Conservation (phyloP, 2,797 vertebrate species). For the Neosilurus hyrtlii region DNA sequence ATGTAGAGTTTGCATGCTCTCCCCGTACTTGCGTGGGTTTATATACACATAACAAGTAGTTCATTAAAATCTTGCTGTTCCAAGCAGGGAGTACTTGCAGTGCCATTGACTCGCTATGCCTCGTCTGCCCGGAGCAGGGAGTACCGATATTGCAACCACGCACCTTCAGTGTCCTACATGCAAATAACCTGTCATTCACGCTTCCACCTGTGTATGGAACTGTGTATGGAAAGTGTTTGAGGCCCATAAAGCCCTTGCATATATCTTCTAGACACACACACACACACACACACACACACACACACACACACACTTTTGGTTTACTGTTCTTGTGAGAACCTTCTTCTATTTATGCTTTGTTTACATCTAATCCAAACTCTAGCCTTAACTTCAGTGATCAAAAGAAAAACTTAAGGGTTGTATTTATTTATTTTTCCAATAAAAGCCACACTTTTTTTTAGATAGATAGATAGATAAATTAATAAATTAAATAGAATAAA, state of each 20-base stretch:
- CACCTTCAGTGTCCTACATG: no score
- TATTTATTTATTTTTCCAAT: not conserved
- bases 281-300: constrained; percentile 23
- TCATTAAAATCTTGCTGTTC: no score
- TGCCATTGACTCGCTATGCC: no score
- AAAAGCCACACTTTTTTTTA: not conserved
- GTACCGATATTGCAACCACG: no score
- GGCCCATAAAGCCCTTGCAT: not conserved
- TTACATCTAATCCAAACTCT: not conserved
- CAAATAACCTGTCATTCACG: no score
- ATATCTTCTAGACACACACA: not conserved
- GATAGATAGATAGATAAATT: no score
- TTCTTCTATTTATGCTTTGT: not conserved
- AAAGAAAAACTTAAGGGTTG: not conserved
- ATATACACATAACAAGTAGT: no score
- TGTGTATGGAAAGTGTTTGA: constrained; percentile 16
- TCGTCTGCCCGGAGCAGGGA: no score
- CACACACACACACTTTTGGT: not conserved
- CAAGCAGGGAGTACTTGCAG: no score
- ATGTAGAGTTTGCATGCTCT: no score
- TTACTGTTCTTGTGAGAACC: not conserved
- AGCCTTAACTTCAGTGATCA: not conserved
- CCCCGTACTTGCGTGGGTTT: no score
- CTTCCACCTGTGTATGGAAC: no score
- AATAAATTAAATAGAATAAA: not conserved